A percentile compares a stretch with the other conserved stretches of the same genome.
phyloP scores from a whole-genome alignment of 2,888 invertebrate genomes.

The Argyra leucocephala region DNA sequence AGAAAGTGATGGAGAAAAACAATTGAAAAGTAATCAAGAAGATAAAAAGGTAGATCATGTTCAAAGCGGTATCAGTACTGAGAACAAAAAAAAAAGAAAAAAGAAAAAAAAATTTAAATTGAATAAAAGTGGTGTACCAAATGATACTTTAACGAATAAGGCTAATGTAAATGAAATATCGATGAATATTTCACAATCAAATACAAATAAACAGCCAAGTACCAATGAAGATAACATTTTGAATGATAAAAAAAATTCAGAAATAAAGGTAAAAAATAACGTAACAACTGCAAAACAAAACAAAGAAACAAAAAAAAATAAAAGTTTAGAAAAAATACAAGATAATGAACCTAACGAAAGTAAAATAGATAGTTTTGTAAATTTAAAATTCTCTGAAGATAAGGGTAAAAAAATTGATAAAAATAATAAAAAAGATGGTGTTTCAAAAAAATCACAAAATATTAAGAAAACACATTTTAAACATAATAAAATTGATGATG shows the following conservation, averaged over 20 bases:
- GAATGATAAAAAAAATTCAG: no score
- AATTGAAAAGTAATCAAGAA: background rate
- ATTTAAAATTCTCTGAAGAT: background rate
- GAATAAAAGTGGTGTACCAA: no score
- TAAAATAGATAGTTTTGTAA: no score
- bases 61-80: conserved; percentile 13
- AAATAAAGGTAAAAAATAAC: no score
- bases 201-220: no score
- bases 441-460: conserved; percentile 23
- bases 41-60: background rate
- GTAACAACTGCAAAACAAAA: conserved; percentile 3
- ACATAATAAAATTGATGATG: conserved; percentile 25
- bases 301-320: conserved; percentile 21
- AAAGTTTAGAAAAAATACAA: conserved; percentile 19
- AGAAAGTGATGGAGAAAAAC: conserved; percentile 25
- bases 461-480: conserved; percentile 26
- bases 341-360: no score
- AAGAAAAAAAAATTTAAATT: conserved; percentile 19
- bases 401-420: conserved; percentile 19
- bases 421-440: conserved; percentile 19
- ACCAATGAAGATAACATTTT: no score
- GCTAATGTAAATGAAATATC: no score
- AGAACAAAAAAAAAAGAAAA: conserved; percentile 17
- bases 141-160: no score
- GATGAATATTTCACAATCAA: no score